Base-by-base conservation (phyloP, 2,888 invertebrate genomes). In the Aphelenchoides bicaudatus region DNA sequence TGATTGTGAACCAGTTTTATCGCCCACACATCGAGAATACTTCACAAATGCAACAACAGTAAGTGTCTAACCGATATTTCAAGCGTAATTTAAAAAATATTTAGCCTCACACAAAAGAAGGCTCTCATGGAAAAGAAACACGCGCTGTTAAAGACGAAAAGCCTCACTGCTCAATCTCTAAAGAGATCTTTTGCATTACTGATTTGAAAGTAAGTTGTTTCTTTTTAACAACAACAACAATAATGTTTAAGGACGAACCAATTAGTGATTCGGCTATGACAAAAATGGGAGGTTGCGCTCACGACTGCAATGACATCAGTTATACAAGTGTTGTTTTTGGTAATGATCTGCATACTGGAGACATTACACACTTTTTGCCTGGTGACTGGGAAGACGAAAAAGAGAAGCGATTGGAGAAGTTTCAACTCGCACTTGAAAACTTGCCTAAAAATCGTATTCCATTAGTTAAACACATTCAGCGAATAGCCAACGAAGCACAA, bases 301-400 rank as follows among this genome's bases (percentile, higher is more conserved):
- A 73, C 30, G 73, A 73, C 46, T 73, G 73, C 37, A 59, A 61
- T 30, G 73, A 73, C 19, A 65, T 73, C 6, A 64, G 67, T 0
- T 73, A 59, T 39, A 71, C 73, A 8, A 71, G 72, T 1, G 69
- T 73, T 28, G 73, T 73, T 0, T 73, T 73, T 31, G 73, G 73
- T 29, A 72, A 70, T 39, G 65, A 66, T 47, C 50, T 72, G 3
- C 30, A 43, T 16, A 21, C 30, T 21, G 43, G 23, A 2, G 71
- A 73, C 48, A 66, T 73, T 27, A 59, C 67, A 10, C 60, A 67
- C n/a, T 62, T 67, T 28, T 60, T 73, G 2, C 72, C 72, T 13
- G 66, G 68, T 30, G 73, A 73, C 49, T 73, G 72, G 72, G 73
- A 73, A 46, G 73, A 73, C 31, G 68, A 66, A 10, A 72, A 72